Evolutionary conservation across 2,113 vertebrate genomes (phyloP).

Genomic region (Arizona elegans): DNA sequence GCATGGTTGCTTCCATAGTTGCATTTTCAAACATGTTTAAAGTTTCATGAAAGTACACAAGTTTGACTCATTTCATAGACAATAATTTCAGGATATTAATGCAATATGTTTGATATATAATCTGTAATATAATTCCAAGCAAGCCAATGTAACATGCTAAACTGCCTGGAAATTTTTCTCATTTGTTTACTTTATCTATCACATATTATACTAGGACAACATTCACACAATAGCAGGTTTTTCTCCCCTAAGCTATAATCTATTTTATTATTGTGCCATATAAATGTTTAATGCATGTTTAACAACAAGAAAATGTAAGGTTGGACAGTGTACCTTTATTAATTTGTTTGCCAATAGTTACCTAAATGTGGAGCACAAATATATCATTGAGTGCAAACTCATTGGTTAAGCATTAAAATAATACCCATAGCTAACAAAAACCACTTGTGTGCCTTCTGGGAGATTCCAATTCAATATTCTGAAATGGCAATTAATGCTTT

Average conservation of each 20-base stretch:
- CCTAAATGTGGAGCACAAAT: neutral
- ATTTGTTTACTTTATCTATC: neutral
- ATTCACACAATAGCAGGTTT: neutral
- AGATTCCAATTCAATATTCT: neutral
- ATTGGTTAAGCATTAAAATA: neutral
- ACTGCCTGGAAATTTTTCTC: neutral
- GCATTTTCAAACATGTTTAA: neutral
- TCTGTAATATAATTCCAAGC: neutral
- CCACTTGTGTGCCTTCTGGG: neutral
- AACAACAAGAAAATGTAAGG: slow-evolving; percentile 1
- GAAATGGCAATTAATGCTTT: neutral
- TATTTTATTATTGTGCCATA: neutral
- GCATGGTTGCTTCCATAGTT: neutral
- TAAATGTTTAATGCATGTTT: neutral
- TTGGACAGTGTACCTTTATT: neutral
- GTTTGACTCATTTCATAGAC: neutral
- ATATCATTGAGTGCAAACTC: neutral
- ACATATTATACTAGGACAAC: neutral
- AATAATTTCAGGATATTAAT: neutral
- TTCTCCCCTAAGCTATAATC: neutral
- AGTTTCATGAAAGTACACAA: neutral
- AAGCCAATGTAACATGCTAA: neutral
- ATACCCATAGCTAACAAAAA: neutral
- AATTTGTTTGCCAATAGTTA: neutral
- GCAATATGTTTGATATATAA: neutral